Evolutionary conservation across 2,113 vertebrate species (phyloP), one percentile per base, ranked within the genome.

Genomic region (Calidris pugnax): DNA sequence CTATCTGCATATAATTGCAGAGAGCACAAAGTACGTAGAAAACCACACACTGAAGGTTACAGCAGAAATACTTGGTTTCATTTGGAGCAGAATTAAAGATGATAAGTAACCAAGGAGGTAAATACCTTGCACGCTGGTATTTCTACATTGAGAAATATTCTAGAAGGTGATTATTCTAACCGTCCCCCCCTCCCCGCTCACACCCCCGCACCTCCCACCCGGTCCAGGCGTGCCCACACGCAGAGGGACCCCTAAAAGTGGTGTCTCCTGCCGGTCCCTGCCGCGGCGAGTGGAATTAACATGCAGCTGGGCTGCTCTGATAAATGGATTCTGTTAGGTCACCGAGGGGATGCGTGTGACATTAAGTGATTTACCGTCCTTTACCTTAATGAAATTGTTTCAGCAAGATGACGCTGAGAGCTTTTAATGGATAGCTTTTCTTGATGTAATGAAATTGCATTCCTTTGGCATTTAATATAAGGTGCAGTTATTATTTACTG

Each of bases 311-410:
- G 98, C 97, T 98, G 92, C 98, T 98, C 98, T 98, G 98, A 99
- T 98, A 98, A 98, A 99, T 98, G 98, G 98, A 98, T 98, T 98
- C 98, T 96, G 98, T 98, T 98, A 98, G 98, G 98, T 99, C 98
- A 98, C 98, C 62, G 95, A 98, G 98, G 98, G 98, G 98, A 98
- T 98, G 98, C 96, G 47, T 98, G 98, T 98, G 98, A 99, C 98
- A 98, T 98, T 98, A 99, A 98, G 98, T 99, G 99, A 99, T 99
- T 99, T 99, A 99, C 99, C 98, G 98, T 98, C 98, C 98, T 99
- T 99, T 98, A 98, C 98, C 99, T 99, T 99, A 99, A 99, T 99
- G 99, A 99, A 99, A 99, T 99, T 99, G 99, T 99, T 99, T 99
- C 98, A 98, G 98, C 98, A 95, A 98, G 99, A 99, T 98, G 98